Evolutionary conservation across 2,888 invertebrate genomes (phyloP).

Genomic region (Athalia circularis): DNA sequence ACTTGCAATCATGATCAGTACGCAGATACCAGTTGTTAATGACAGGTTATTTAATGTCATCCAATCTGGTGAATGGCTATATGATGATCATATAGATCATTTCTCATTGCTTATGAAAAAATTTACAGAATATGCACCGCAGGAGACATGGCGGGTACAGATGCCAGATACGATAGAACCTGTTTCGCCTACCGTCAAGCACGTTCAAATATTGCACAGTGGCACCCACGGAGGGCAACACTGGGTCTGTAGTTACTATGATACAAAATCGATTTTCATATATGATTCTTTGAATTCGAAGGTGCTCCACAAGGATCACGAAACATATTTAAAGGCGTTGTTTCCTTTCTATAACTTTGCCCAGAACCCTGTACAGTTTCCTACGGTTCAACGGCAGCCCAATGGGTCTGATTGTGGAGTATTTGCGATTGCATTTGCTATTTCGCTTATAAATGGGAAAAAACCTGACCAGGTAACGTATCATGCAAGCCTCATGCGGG

Average conservation of each 20-base stretch:
- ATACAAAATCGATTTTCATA: background rate
- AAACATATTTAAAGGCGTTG: background rate
- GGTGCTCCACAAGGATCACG: background rate
- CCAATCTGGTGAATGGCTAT: background rate
- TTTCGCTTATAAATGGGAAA: background rate
- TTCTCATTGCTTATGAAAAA: background rate
- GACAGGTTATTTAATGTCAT: no score
- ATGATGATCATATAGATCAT: background rate
- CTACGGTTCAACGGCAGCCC: background rate
- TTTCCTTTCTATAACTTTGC: background rate
- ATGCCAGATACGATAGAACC: background rate
- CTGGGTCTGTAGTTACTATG: slow-evolving; percentile 45
- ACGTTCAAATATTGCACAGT: slow-evolving; percentile 29
- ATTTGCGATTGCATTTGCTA: background rate
- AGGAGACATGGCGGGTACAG: slow-evolving; percentile 1
- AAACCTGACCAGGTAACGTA: background rate
- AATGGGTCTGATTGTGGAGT: background rate
- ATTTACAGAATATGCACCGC: background rate
- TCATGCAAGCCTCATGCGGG: no score
- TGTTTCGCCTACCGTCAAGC: background rate
- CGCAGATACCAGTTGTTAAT: no score
- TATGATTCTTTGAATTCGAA: background rate
- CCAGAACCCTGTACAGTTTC: background rate
- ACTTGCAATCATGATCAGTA: no score
- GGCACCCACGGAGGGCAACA: background rate